phyloP scores from a whole-genome alignment of 2,113 vertebrate genomes.

The Probosciger aterrimus region DNA sequence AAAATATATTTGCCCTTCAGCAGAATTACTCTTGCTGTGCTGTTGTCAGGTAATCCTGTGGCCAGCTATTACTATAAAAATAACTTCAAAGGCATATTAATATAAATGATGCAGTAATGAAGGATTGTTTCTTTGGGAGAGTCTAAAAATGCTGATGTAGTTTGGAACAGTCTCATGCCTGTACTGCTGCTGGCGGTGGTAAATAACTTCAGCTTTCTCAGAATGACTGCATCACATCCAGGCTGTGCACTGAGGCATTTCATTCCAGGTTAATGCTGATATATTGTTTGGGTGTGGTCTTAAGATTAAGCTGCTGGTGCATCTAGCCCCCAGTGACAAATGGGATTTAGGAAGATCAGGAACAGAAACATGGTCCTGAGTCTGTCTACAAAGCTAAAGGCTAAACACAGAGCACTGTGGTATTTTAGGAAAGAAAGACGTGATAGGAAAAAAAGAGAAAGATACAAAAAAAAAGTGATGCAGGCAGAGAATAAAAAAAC shows the following conservation, averaged over 20 bases:
- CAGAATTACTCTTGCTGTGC: background rate
- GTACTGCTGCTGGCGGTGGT: background rate
- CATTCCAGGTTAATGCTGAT: background rate
- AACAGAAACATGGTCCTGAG: background rate
- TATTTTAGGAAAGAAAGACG: background rate
- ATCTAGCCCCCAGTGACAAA: background rate
- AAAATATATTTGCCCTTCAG: constrained; percentile 48
- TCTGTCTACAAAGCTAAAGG: background rate
- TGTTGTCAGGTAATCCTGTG: constrained; percentile 31
- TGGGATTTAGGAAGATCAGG: background rate
- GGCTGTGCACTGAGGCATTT: background rate
- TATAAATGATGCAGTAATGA: background rate
- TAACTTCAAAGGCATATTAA: constrained; percentile 15
- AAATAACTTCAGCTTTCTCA: background rate
- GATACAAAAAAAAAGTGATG: background rate
- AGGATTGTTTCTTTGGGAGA: constrained; percentile 16
- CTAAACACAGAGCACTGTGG: background rate
- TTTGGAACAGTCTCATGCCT: background rate
- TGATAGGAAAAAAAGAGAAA: background rate
- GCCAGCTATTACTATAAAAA: constrained; percentile 2
- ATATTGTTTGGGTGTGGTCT: background rate
- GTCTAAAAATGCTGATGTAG: background rate
- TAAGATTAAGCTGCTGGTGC: background rate
- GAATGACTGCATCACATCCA: background rate
- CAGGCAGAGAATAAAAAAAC: background rate